phyloP scores from a whole-genome alignment of 2,113 vertebrate species.

The Euleptes europaea region DNA sequence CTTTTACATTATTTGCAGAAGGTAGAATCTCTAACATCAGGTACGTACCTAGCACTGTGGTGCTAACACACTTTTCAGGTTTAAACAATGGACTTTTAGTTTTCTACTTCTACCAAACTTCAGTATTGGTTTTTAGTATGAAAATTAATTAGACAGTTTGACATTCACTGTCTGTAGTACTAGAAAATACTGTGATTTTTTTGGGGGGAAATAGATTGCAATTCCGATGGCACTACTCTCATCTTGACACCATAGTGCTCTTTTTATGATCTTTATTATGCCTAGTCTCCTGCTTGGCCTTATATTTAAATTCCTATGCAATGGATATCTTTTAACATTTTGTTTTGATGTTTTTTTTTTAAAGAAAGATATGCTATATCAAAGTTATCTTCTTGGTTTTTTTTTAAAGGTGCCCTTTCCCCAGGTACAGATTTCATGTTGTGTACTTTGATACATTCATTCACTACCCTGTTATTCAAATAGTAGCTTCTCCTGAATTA shows the following conservation, averaged over 20 bases:
- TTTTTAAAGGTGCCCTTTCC: neutral
- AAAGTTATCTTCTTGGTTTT: constrained; percentile 67
- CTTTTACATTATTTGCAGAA: constrained; percentile 73
- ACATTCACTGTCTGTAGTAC: constrained; percentile 77
- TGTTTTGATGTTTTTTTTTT: constrained; percentile 42
- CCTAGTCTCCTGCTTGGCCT: constrained; percentile 80
- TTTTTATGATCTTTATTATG: constrained; percentile 72
- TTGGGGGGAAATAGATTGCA: constrained; percentile 63
- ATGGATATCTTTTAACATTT: constrained; percentile 77
- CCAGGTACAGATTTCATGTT: constrained; percentile 73
- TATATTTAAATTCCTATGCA: constrained; percentile 87
- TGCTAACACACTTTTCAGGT: constrained; percentile 79
- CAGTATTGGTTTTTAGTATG: constrained; percentile 71
- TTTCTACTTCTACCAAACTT: constrained; percentile 68
- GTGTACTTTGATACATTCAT: constrained; percentile 75
- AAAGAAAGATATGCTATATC: constrained; percentile 66
- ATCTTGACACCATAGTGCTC: constrained; percentile 79
- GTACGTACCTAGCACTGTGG: constrained; percentile 78
- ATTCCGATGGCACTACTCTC: constrained; percentile 72
- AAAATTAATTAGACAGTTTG: constrained; percentile 70
- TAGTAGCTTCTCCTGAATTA: constrained; percentile 63
- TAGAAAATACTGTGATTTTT: constrained; percentile 85
- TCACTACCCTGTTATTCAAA: constrained; percentile 67
- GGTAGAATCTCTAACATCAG: constrained; percentile 76
- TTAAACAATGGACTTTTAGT: constrained; percentile 70